Evolutionary conservation across 2,888 invertebrate species (phyloP).

Genomic region (Electrophaes corylata): DNA sequence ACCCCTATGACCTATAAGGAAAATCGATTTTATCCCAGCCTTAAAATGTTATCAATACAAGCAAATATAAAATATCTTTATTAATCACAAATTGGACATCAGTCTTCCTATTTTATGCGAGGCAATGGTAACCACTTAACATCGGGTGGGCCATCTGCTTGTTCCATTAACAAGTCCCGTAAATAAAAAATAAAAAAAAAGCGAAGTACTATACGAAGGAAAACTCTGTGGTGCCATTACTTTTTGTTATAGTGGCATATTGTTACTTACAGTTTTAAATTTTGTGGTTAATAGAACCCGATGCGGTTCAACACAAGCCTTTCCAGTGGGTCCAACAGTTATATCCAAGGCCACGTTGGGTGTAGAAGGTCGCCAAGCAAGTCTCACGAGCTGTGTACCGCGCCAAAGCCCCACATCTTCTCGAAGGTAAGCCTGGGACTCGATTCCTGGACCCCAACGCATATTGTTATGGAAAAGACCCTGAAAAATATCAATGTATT

Average conservation of each 20-base stretch:
- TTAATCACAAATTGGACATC: no score
- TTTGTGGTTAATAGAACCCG: slow-evolving; percentile 48
- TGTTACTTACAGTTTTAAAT: slow-evolving; percentile 44
- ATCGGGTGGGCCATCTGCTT: no score
- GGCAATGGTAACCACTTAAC: no score
- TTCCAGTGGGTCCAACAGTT: slow-evolving; percentile 41
- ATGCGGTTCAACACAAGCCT: slow-evolving; percentile 47
- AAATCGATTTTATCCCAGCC: no score
- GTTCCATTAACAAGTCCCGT: no score
- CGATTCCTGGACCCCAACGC: slow-evolving; percentile 84
- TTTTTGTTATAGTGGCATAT: not conserved
- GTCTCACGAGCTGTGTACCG: slow-evolving; percentile 70
- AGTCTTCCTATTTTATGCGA: no score
- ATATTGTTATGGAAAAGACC: slow-evolving; percentile 78
- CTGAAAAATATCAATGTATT: slow-evolving; percentile 51
- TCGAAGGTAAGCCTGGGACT: slow-evolving; percentile 62
- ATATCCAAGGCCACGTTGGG: slow-evolving; percentile 59
- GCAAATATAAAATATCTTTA: no score
- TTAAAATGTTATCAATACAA: no score
- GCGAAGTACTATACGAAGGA: no score
- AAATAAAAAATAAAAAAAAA: no score
- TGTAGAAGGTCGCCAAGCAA: slow-evolving; percentile 64
- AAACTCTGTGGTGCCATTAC: no score
- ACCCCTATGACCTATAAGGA: no score
- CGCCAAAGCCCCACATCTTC: slow-evolving; percentile 85